phyloP scores from a whole-genome alignment of 2,797 vertebrate species.

The Sebastes melanostomus region DNA sequence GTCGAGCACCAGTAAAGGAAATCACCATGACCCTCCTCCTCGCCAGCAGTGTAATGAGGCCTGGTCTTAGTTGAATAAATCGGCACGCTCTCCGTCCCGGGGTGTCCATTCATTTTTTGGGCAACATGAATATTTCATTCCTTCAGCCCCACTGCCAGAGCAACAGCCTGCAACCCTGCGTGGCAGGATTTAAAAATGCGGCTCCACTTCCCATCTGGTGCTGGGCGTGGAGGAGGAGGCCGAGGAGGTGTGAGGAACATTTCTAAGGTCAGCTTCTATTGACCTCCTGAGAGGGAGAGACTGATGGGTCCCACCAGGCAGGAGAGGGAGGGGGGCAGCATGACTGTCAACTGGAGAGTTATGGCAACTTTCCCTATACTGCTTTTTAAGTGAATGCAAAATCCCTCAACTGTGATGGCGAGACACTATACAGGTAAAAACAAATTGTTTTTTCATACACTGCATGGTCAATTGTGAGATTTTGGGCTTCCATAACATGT shows the following conservation, averaged over 20 bases:
- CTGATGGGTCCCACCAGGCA: constrained; percentile 42
- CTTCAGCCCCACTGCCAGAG: constrained; percentile 80
- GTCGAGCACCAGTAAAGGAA: constrained; percentile 76
- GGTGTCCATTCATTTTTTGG: constrained; percentile 81
- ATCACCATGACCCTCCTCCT: constrained; percentile 83
- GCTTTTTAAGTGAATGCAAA: neutral
- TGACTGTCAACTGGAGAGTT: constrained; percentile 13
- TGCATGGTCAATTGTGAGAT: neutral
- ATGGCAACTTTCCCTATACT: neutral
- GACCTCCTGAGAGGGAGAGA: constrained; percentile 55
- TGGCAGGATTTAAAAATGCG: constrained; percentile 71
- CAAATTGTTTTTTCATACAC: neutral
- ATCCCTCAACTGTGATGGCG: neutral
- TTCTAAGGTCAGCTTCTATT: constrained; percentile 79
- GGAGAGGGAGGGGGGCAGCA: neutral
- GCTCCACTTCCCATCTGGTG: constrained; percentile 86
- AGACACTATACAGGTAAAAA: neutral
- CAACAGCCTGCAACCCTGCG: constrained; percentile 87
- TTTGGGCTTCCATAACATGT: neutral
- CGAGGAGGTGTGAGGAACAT: constrained; percentile 79
- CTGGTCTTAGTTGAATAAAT: constrained; percentile 82
- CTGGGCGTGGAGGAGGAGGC: constrained; percentile 64
- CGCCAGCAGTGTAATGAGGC: constrained; percentile 85
- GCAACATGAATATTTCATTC: constrained; percentile 88
- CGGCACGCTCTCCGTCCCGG: constrained; percentile 84